These are phyloP conservation scores for Polyommatus icarus DNA, from an alignment of 2,888 invertebrate genomes.

Conservation along the genomic window DNA sequence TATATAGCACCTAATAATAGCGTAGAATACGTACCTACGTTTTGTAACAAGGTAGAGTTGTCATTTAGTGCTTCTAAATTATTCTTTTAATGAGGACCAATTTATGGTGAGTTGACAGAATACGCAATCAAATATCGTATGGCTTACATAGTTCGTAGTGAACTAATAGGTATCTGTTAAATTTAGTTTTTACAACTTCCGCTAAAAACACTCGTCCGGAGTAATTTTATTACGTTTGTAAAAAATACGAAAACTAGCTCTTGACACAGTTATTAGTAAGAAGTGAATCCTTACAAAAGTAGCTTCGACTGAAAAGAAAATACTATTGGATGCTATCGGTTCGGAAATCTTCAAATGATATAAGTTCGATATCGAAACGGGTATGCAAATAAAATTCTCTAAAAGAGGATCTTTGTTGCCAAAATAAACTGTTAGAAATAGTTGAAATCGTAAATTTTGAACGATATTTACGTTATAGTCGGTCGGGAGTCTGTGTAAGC, in stretches of 20 bases:
- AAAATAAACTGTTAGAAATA: conserved; percentile 30
- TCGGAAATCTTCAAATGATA: neutral
- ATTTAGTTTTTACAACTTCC: conserved; percentile 12
- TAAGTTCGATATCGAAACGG: neutral
- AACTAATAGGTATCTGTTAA: neutral
- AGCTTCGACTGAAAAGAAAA: neutral
- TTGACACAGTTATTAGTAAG: conserved; percentile 6
- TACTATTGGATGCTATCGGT: neutral
- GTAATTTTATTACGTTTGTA: neutral
- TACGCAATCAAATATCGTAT: neutral
- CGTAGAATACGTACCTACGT: neutral
- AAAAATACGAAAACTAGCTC: conserved; percentile 1
- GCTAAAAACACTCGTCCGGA: neutral
- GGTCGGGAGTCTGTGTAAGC: conserved; percentile 33
- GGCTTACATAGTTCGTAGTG: neutral
- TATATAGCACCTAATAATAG: neutral
- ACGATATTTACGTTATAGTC: conserved; percentile 37
- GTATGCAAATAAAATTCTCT: conserved; percentile 13
- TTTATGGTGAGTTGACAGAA: neutral
- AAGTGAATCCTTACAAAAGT: neutral
- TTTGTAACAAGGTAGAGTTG: neutral
- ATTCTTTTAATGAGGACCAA: neutral
- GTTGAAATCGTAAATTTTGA: conserved; percentile 36
- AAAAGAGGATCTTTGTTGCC: conserved; percentile 28
- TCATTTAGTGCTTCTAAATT: neutral